A percentile compares a stretch with the other conserved stretches of the same genome.
phyloP scores from a whole-genome alignment of 37 sponge, comb jelly and placozoan genomes.

The Tethya wilhelma region DNA sequence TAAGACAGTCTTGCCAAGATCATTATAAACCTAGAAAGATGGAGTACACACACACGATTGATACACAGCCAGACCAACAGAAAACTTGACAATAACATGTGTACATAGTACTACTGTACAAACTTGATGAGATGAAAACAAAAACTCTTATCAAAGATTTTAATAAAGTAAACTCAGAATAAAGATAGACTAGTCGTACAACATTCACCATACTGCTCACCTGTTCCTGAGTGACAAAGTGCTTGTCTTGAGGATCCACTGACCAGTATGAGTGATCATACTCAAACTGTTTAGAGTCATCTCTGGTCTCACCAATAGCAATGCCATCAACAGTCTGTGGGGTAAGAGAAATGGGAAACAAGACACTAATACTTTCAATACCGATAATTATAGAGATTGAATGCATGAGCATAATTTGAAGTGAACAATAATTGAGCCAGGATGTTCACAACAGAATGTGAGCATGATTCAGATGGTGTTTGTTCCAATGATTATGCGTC shows the following conservation, averaged over 20 bases:
- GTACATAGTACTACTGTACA: not conserved
- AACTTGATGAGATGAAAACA: not conserved
- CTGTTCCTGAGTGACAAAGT: constrained; percentile 73
- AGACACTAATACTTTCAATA: no score
- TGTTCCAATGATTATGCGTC: no score
- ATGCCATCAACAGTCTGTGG: constrained; percentile 26
- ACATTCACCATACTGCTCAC: constrained; percentile 29
- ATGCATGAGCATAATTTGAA: no score
- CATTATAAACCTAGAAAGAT: constrained; percentile 63
- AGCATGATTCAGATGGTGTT: not conserved
- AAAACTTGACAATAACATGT: not conserved
- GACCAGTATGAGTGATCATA: constrained; percentile 94
- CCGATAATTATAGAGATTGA: no score
- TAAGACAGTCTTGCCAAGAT: constrained; percentile 76
- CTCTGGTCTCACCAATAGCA: constrained; percentile 45
- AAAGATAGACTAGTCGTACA: not conserved
- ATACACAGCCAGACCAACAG: not conserved
- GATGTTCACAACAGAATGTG: not conserved
- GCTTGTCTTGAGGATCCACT: constrained; percentile 30
- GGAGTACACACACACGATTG: not conserved
- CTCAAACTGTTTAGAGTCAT: constrained; percentile 64
- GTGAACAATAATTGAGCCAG: no score
- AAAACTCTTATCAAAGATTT: no score
- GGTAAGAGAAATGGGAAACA: not conserved
- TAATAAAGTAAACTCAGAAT: not conserved